Conservation (phyloP, 2,888 invertebrate species). For the Rapana venosa region DNA sequence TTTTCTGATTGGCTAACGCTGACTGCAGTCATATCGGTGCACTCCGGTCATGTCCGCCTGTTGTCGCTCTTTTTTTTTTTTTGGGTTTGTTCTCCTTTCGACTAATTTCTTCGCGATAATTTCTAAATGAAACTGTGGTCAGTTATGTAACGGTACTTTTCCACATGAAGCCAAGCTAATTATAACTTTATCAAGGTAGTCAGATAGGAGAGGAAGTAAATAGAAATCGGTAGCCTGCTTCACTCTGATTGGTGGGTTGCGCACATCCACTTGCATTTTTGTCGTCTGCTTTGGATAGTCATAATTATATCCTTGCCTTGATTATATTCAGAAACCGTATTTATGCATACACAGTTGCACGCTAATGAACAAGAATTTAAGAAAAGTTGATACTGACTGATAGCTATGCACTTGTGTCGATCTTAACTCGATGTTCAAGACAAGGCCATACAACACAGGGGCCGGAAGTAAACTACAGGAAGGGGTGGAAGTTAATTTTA, state of each 20-base stretch:
- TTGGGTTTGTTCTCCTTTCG: neutral
- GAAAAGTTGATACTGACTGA: neutral
- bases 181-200: neutral
- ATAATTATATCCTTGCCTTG: neutral
- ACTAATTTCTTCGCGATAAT: no score
- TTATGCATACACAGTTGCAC: neutral
- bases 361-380: neutral
- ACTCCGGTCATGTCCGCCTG: neutral
- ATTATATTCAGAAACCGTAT: neutral
- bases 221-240: neutral
- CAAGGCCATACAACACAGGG: neutral
- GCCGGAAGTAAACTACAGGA: constrained; percentile 11
- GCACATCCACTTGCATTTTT: neutral
- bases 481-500: constrained; percentile 31
- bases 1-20: constrained; percentile 22
- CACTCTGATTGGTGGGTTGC: neutral
- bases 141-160: neutral
- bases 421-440: neutral
- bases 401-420: neutral
- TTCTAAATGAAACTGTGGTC: no score
- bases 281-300: neutral
- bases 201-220: constrained; percentile 28
- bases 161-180: neutral
- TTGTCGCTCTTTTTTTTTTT: neutral
- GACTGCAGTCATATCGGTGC: neutral